These are phyloP conservation scores for Chaitophorus viminalis DNA, from an alignment of 2,888 invertebrate genomes.

Conservation along the genomic window DNA sequence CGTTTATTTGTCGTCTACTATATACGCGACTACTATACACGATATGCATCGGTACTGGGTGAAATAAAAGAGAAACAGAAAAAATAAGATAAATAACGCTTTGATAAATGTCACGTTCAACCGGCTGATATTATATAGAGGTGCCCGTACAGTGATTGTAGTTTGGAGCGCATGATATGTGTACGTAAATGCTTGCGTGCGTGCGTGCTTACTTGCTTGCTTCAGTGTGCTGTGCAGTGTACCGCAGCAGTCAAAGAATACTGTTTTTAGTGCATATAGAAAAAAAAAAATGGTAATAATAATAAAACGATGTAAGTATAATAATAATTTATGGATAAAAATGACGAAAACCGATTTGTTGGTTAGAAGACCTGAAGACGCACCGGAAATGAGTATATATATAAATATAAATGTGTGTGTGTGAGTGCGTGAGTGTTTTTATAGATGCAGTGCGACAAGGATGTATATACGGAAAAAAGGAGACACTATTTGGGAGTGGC, in stretches of 20 bases:
- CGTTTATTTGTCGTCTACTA: slow-evolving; percentile 61
- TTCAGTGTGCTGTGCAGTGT: background rate
- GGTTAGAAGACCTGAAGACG: slow-evolving; percentile 14
- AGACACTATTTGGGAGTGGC: slow-evolving; percentile 53
- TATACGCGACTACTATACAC: slow-evolving; percentile 42
- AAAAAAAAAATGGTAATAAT: background rate
- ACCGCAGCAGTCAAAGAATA: background rate
- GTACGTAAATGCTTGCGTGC: background rate
- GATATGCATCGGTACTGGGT: slow-evolving; percentile 52
- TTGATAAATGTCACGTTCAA: slow-evolving; percentile 59
- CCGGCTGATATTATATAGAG: slow-evolving; percentile 28
- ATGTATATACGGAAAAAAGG: slow-evolving; percentile 21
- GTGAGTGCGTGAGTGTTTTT: background rate
- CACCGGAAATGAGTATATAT: slow-evolving; percentile 52
- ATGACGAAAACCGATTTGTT: slow-evolving; percentile 27
- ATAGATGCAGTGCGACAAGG: slow-evolving; percentile 25
- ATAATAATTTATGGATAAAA: slow-evolving; percentile 17
- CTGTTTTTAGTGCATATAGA: background rate
- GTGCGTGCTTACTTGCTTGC: background rate
- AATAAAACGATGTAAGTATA: background rate
- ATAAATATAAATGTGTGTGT: background rate
- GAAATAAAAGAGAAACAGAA: slow-evolving; percentile 20
- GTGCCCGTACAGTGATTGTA: slow-evolving; percentile 25
- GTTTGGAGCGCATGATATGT: background rate
- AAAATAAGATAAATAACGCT: slow-evolving; percentile 59